A percentile compares a stretch with the other conserved stretches of the same genome.
These are phyloP conservation scores for Acipenser transmontanus DNA, from an alignment of 2,797 vertebrate genomes.

Conservation along the genomic window DNA sequence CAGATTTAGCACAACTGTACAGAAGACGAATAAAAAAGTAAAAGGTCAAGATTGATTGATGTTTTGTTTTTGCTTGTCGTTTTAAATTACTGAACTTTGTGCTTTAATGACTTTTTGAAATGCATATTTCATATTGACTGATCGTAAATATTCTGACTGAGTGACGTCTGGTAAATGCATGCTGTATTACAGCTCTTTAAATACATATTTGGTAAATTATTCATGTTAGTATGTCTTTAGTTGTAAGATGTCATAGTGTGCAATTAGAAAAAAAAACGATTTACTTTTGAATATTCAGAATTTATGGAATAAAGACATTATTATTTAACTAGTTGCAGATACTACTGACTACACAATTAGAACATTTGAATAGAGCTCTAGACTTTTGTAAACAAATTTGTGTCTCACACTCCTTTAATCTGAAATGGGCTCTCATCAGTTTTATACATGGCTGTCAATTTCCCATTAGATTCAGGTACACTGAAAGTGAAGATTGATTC, in stretches of 20 bases:
- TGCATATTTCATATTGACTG: constrained; percentile 96
- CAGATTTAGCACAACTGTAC: constrained; percentile 33
- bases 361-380: constrained; percentile 6
- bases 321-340: constrained; percentile 15
- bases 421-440: too few relatives aligned
- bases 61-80: constrained; percentile 89
- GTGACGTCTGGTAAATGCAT: constrained; percentile 77
- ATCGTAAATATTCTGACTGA: constrained; percentile 56
- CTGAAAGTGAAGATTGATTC: too few relatives aligned
- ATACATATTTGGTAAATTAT: constrained; percentile 82
- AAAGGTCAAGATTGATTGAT: constrained; percentile 88
- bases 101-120: constrained; percentile 95
- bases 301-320: constrained; percentile 3
- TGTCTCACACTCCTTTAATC: too few relatives aligned
- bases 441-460: too few relatives aligned
- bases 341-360: constrained; percentile 1
- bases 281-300: constrained; percentile 1
- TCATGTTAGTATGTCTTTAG: constrained; percentile 73
- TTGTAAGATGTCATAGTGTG: constrained; percentile 67
- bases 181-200: constrained; percentile 76
- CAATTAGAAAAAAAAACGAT: constrained; percentile 5
- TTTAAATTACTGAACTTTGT: constrained; percentile 97
- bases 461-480: too few relatives aligned
- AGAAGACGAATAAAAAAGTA: constrained; percentile 41
- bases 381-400: not conserved